These are phyloP conservation scores for Trachythela sp. DNA, from an alignment of 64 coral and sea anemone genomes.

Conservation along the genomic window DNA sequence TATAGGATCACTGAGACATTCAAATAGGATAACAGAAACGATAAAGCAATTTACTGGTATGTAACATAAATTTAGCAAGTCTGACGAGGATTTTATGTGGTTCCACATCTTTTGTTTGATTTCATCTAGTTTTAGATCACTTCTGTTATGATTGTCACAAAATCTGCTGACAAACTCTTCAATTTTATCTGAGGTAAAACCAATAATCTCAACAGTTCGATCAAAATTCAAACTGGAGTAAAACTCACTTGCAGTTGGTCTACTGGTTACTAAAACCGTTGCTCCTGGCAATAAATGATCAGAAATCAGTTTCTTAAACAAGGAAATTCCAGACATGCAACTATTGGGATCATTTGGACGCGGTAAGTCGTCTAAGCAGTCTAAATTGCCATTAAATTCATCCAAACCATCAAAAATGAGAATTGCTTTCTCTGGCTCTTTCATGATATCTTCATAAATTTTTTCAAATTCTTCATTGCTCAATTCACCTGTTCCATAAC, in stretches of 20 bases:
- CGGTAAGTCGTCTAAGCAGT: not conserved
- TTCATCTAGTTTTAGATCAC: not conserved
- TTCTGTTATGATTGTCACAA: not conserved
- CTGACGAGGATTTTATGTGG: not conserved
- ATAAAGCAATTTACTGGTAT: not conserved
- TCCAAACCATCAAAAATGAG: conserved; percentile 16
- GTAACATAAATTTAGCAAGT: not conserved
- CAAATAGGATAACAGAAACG: not conserved
- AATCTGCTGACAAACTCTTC: conserved; percentile 47
- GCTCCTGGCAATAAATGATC: not conserved
- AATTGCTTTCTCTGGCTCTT: not conserved
- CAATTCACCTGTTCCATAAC: not conserved
- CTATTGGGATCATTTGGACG: not conserved
- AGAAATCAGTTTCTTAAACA: not conserved
- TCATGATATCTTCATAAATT: not conserved
- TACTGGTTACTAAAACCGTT: not conserved
- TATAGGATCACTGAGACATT: not conserved
- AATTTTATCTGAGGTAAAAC: conserved; percentile 51
- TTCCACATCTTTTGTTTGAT: not conserved
- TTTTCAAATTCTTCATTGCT: not conserved
- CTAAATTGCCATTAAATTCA: not conserved
- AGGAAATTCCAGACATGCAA: not conserved
- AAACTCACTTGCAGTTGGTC: conserved; percentile 33
- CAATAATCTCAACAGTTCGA: conserved; percentile 57
- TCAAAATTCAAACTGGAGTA: not conserved